Base-by-base conservation (phyloP, 1,140 invertebrate genomes). In the Piezodorus guildinii region DNA sequence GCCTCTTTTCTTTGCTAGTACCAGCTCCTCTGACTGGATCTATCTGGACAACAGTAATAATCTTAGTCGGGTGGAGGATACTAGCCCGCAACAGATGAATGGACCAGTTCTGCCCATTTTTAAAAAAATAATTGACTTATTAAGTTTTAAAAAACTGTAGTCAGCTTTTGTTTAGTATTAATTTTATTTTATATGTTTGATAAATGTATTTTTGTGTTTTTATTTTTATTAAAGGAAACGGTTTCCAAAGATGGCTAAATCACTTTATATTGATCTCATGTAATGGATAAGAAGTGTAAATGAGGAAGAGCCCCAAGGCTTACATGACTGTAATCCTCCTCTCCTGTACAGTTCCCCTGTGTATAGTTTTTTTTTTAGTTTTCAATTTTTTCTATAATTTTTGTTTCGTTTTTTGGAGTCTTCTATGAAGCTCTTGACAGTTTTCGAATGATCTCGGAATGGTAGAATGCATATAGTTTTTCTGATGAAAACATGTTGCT, bases 11-110 rank as follows among this genome's bases (percentile, higher is more conserved):
- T 14, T 72, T 73, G 60, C 65, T 76, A 49, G 69, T 74, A 17
- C 74, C 75, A 45, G 68, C 67, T 15, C 68, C 71, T 19, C 66
- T 73, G 65, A 12, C 68, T 59, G 60, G 72, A 27, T 71, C 74
- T 3, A 63, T 76, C 19, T 75, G 73, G 73, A 76, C 74, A 23
- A 74, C 75, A 17, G 72, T 76, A 56, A 72, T 76, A 56, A 73
- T 73, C 60, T 65, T 73, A 25, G 72, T 73, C 30, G 73, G 73
- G 44, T 73, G 72, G 72, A 69, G 70, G 62, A 49, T 72, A 49
- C 65, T 73, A 0, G 44, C 67, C 23, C 66, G 70, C 51, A 63
- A 66, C n/a, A 69, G 71, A 69, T 73, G 68, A 72, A 64, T 52
- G 17, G 58, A 21, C 2, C 12, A 14, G 8, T 16, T 12, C 9